Conservation (phyloP, 2,888 invertebrate species). For the Tiliacea citrago region DNA sequence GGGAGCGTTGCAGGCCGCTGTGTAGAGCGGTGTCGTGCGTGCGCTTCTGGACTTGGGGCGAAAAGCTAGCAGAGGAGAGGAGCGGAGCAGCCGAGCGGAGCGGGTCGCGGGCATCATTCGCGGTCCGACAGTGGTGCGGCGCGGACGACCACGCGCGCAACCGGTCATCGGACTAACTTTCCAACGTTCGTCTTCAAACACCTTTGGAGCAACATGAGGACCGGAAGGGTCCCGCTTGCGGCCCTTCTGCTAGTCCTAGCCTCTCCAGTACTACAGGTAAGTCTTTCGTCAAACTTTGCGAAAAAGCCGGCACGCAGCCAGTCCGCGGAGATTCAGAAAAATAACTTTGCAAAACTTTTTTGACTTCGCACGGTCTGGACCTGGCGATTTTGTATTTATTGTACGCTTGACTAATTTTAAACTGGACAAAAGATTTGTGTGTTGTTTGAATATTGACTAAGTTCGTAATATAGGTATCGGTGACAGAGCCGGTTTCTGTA, state of each 20-base stretch:
- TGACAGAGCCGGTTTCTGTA: conserved; percentile 67
- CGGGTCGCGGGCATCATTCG: conserved; percentile 76
- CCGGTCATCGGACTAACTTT: conserved; percentile 77
- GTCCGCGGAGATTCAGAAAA: conserved; percentile 64
- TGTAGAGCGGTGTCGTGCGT: conserved; percentile 51
- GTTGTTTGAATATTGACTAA: conserved; percentile 43
- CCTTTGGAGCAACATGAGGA: conserved; percentile 79
- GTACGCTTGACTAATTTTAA: conserved; percentile 33
- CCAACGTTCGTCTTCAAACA: conserved; percentile 72
- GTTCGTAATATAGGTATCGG: conserved; percentile 52
- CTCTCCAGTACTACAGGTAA: conserved; percentile 72
- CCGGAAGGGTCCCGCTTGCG: conserved; percentile 73
- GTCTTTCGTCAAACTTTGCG: conserved; percentile 44
- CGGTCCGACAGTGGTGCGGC: conserved; percentile 83
- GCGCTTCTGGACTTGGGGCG: conserved; percentile 69
- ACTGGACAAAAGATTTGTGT: conserved; percentile 42
- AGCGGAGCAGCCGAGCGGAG: conserved; percentile 63
- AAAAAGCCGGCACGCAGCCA: conserved; percentile 41
- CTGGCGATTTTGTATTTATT: conserved; percentile 55
- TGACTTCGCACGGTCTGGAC: conserved; percentile 58
- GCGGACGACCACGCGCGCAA: conserved; percentile 81
- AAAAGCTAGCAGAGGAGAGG: conserved; percentile 69
- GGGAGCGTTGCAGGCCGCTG: conserved; percentile 62
- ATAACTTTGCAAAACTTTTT: conserved; percentile 70
- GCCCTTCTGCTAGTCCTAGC: conserved; percentile 78